Evolutionary conservation across 2,888 invertebrate genomes (phyloP), one percentile per base, ranked within the genome.

Genomic region (Nomada fabriciana): DNA sequence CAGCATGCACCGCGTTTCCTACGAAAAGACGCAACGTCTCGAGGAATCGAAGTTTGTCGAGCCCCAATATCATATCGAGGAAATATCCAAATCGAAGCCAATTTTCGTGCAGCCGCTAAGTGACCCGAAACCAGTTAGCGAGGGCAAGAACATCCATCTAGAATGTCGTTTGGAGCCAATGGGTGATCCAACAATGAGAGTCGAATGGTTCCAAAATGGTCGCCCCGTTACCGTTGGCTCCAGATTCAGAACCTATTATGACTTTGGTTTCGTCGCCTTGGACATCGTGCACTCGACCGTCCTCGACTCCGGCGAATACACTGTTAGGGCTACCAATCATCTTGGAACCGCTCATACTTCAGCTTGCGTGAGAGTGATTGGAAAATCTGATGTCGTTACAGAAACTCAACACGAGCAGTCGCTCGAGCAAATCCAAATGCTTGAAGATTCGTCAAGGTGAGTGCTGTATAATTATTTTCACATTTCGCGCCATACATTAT

Each of bases 191-290:
- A 98, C 98, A 0, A 98, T 98, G 98, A 95, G 98, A 90, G 98
- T 98, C 0, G 98, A 98, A 94, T 98, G 98, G 98, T 98, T 97
- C 96, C 98, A 98, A 91, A 98, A 99, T 94, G 99, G 98, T 43
- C 96, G 96, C 91, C 96, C 98, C 11, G 96, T 98, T 20, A 98
- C 98, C 47, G 97, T 98, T 55, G 98, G 98, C 60, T 98, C 98
- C 63, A 96, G 99, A 91, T 99, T 98, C 95, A 96, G 97, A 92
- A 98, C 98, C 36, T 98, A 98, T 93, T 98, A 98, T 91, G 99
- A 99, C 93, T 99, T 99, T 93, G 99, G 99, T 23, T 99, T 98
- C 93, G 98, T 99, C 72, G 98, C 99, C 53, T 94, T 99, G 88
- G 99, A 99, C 91, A 98, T 99, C 80, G 96, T 98, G 83, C 98